Evolutionary conservation across 2,888 invertebrate genomes (phyloP).

Genomic region (Tenodera sinensis): DNA sequence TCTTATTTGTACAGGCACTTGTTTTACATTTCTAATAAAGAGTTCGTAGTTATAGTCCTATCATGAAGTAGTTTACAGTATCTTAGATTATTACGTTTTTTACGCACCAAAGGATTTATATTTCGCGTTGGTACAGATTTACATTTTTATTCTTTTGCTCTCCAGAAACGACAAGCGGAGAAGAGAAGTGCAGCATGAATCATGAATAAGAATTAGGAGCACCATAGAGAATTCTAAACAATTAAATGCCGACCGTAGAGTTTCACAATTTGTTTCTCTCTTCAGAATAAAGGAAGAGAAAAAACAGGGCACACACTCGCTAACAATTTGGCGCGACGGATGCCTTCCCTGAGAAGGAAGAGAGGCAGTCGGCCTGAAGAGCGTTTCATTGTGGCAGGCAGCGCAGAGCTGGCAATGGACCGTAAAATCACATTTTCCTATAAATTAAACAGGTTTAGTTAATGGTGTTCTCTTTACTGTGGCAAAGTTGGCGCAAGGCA

Average conservation of each 20-base stretch:
- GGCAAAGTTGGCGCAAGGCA: not conserved
- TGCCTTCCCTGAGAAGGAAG: not conserved
- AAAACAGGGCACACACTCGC: not conserved
- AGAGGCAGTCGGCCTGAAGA: not conserved
- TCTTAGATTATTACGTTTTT: too few relatives aligned
- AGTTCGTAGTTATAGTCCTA: too few relatives aligned
- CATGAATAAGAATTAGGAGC: not conserved
- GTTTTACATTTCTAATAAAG: too few relatives aligned
- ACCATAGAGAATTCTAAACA: not conserved
- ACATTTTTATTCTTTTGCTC: not conserved
- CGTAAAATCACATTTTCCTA: slow-evolving; percentile 41
- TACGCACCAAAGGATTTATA: too few relatives aligned
- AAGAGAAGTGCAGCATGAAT: too few relatives aligned
- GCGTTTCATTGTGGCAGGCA: slow-evolving; percentile 16
- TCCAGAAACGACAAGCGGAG: too few relatives aligned
- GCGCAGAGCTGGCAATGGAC: slow-evolving; percentile 35
- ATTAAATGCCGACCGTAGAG: not conserved
- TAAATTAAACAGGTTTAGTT: slow-evolving; percentile 35
- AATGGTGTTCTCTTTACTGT: slow-evolving; percentile 23
- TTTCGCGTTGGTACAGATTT: too few relatives aligned
- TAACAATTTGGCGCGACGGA: slow-evolving; percentile 6
- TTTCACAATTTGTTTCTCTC: slow-evolving; percentile 2
- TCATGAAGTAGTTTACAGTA: too few relatives aligned
- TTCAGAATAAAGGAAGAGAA: not conserved
- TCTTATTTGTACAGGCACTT: too few relatives aligned